A percentile compares a stretch with the other conserved stretches of the same genome.
Conservation (phyloP, 2,797 vertebrate genomes). For the Staurois parvus region DNA sequence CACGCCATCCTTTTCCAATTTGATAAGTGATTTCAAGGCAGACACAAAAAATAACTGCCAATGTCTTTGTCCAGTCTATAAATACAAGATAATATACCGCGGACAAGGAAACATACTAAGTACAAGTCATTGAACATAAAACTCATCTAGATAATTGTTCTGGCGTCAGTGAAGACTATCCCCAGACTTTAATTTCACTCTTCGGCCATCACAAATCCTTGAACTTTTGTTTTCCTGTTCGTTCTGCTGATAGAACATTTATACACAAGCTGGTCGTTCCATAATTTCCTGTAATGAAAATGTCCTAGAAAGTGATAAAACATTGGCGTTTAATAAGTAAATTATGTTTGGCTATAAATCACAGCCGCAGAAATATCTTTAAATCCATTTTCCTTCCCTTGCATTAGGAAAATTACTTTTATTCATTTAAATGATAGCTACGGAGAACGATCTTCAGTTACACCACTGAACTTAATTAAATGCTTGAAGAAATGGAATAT, state of each 20-base stretch:
- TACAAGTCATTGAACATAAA: background rate
- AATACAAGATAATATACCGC: background rate
- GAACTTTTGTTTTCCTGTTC: constrained; percentile 14
- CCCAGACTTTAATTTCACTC: constrained; percentile 2
- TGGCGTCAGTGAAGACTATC: background rate
- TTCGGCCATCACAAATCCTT: constrained; percentile 40
- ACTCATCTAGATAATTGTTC: constrained; percentile 1
- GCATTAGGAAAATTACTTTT: constrained; percentile 59
- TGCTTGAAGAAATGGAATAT: constrained; percentile 34
- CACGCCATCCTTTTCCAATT: background rate
- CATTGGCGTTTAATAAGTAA: constrained; percentile 48
- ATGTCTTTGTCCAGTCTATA: background rate
- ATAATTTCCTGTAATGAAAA: constrained; percentile 57
- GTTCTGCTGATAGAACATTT: constrained; percentile 15
- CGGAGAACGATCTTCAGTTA: constrained; percentile 30
- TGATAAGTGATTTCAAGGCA: background rate
- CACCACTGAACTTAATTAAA: constrained; percentile 50
- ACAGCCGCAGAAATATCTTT: constrained; percentile 34
- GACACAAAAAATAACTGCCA: background rate
- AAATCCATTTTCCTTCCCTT: constrained; percentile 48
- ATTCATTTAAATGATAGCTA: constrained; percentile 49
- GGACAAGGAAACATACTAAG: background rate
- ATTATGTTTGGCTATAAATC: constrained; percentile 55
- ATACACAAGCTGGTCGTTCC: background rate
- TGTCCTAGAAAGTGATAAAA: constrained; percentile 58